Percentiles rank a stretch among this genome's conserved stretches.
phyloP scores from a whole-genome alignment of 2,888 invertebrate genomes.

The Caenorhabditis doughertyi region DNA sequence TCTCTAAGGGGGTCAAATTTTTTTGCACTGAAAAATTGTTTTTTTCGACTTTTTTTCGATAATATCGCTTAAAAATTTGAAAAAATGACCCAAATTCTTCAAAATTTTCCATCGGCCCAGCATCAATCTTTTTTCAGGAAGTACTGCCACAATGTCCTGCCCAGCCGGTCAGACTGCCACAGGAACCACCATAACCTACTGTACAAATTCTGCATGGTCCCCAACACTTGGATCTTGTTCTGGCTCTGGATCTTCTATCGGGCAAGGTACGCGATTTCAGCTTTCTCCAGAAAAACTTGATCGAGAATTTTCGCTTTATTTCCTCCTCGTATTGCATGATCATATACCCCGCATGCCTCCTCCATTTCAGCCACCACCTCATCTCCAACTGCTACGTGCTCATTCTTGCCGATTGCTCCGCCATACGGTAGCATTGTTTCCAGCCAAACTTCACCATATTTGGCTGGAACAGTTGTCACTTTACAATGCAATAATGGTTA shows the following conservation, averaged over 20 bases:
- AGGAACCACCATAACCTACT: constrained; percentile 59
- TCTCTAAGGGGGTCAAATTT: too few species aligned
- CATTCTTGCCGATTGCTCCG: constrained; percentile 46
- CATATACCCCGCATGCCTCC: not conserved
- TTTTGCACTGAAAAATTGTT: not conserved
- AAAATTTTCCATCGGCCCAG: too few species aligned
- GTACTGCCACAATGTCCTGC: constrained; percentile 64
- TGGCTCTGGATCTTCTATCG: constrained; percentile 12
- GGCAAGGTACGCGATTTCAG: constrained; percentile 40
- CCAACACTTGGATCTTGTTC: constrained; percentile 65
- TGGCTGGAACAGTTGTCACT: constrained; percentile 56
- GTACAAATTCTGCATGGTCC: constrained; percentile 61
- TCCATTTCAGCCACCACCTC: constrained; percentile 16
- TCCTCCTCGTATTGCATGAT: not conserved
- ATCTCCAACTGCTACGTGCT: constrained; percentile 27
- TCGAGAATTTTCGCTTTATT: not conserved
- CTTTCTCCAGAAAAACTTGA: not conserved
- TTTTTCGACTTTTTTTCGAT: too few species aligned
- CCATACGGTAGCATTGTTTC: constrained; percentile 38
- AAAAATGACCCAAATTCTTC: not conserved
- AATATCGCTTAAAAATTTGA: too few species aligned
- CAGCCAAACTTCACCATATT: constrained; percentile 33
- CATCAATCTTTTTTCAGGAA: constrained; percentile 59
- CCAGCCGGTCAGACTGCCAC: constrained; percentile 54
- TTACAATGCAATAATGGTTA: constrained; percentile 62